Conservation (phyloP, 1,140 invertebrate species). For the Megalonaias nervosa region DNA sequence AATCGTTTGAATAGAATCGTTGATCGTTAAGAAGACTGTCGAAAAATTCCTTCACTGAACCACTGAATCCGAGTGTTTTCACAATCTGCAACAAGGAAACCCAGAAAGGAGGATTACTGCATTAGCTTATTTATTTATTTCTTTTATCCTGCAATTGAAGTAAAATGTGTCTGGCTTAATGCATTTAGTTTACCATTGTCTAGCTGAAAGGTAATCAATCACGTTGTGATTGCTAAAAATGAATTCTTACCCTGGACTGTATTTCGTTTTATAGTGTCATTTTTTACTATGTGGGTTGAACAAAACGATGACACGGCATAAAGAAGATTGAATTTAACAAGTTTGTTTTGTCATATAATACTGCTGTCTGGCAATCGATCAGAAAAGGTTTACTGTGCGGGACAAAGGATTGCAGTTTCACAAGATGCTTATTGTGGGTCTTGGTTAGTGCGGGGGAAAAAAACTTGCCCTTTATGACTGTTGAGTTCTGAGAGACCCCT, state of each 20-base stretch:
- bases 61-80: conserved; percentile 23
- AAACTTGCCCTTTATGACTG: too few relatives aligned
- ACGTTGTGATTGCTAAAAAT: background rate
- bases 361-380: too few relatives aligned
- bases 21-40: conserved; percentile 27
- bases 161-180: background rate
- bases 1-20: conserved; percentile 38
- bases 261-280: background rate
- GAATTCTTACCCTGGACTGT: background rate
- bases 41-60: conserved; percentile 44
- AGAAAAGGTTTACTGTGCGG: too few relatives aligned
- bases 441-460: too few relatives aligned
- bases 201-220: background rate
- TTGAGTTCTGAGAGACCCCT: too few relatives aligned
- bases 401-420: too few relatives aligned
- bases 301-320: too few relatives aligned
- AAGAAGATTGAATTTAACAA: too few relatives aligned
- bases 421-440: too few relatives aligned
- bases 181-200: background rate
- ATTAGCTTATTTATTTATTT: background rate
- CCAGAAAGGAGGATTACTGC: background rate
- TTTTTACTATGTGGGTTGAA: too few relatives aligned
- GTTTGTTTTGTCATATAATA: too few relatives aligned
- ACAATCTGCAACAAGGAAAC: conserved; percentile 30
- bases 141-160: background rate